These are phyloP conservation scores for Hermetia illucens DNA, from an alignment of 1,140 invertebrate species.

Conservation along the genomic window DNA sequence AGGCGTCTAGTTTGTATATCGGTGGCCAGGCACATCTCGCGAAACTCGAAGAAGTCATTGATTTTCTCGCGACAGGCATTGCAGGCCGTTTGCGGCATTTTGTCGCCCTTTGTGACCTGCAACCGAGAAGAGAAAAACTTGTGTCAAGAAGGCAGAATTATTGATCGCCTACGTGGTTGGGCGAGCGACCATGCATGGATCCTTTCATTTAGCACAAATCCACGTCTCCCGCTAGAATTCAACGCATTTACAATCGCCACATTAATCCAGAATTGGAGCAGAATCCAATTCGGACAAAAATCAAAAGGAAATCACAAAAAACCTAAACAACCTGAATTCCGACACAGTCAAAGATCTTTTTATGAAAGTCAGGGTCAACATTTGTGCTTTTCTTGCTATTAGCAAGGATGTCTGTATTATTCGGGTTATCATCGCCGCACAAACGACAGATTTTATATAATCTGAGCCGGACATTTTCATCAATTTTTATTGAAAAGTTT, in stretches of 20 bases:
- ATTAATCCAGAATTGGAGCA: too few relatives aligned
- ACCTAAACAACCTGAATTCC: conserved; percentile 17
- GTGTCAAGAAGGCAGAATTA: too few relatives aligned
- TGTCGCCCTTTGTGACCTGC: conserved; percentile 36
- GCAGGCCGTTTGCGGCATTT: conserved; percentile 43
- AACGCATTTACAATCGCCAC: too few relatives aligned
- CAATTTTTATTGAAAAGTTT: conserved; percentile 28
- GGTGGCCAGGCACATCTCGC: conserved; percentile 38
- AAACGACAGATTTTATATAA: conserved; percentile 28
- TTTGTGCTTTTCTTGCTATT: conserved; percentile 12
- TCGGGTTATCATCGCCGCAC: conserved; percentile 28
- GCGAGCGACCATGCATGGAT: too few relatives aligned
- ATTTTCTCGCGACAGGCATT: conserved; percentile 41
- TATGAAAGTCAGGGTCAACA: conserved; percentile 15
- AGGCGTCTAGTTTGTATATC: conserved; percentile 33
- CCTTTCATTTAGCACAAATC: background rate
- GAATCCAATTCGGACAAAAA: too few relatives aligned
- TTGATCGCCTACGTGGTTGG: too few relatives aligned
- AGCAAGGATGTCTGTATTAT: conserved; percentile 17
- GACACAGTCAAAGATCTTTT: conserved; percentile 20
- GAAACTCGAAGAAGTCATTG: conserved; percentile 42
- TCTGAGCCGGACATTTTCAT: conserved; percentile 21
- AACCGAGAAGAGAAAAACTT: too few relatives aligned
- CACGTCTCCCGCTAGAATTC: too few relatives aligned
- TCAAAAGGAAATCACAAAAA: too few relatives aligned